Evolutionary conservation across 2,888 invertebrate genomes (phyloP), one percentile per base, ranked within the genome.

Genomic region (Endomychus coccineus): DNA sequence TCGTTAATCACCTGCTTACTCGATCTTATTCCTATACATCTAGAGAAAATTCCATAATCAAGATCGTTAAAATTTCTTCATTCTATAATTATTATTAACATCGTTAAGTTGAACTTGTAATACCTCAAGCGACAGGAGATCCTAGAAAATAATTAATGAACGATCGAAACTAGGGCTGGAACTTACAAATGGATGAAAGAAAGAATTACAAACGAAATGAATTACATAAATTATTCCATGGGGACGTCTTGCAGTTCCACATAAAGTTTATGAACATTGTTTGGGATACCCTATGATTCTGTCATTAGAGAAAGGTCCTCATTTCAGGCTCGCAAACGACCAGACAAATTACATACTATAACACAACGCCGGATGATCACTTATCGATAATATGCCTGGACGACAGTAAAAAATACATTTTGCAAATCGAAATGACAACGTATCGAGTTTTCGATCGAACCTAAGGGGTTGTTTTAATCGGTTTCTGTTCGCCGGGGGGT

Each of bases 401-500:
- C 58, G 42, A 42, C 46, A 25, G 33, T 49, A 43, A 54, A 58
- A 61, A 60, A 55, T 58, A 51, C 58, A 56, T 61, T 62, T 61
- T 50, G 58, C 60, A 58, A 61, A 61, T 62, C 59, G 54, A 52
- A 59, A 51, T 64, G 66, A 64, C 66, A 64, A 64, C 64, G 64
- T 64, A 66, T 66, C 64, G 63, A 65, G 64, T 64, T 64, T 58
- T 59, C 51, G 50, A 48, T 56, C 55, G 56, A 55, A 46, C 46
- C 54, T 50, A 62, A 63, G 62, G 66, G 64, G 64, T 64, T 64
- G 62, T 63, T 65, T 64, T 64, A 64, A 64, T 63, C 63, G 64
- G 61, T 62, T 64, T 62, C 53, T 52, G 56, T 52, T 55, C 59
- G 47, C 50, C 54, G 45, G 43, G 57, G 59, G 62, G 58, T 54